Evolutionary conservation across 1,140 invertebrate genomes (phyloP).

Genomic region (Trichogramma pretiosum): DNA sequence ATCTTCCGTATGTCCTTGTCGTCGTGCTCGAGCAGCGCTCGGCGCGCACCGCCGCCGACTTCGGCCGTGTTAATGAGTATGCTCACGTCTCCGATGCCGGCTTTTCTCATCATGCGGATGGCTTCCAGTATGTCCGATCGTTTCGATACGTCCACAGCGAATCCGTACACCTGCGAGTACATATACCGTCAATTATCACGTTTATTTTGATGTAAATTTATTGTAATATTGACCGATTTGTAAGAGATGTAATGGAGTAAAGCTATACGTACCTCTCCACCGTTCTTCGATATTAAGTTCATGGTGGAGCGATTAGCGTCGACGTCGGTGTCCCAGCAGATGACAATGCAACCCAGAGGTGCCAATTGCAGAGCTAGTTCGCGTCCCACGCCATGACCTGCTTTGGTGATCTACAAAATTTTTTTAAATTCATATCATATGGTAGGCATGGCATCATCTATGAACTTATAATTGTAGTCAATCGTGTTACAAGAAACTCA

Average conservation of each 20-base stretch:
- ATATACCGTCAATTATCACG: too few relatives aligned
- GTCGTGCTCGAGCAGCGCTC: slow-evolving; percentile 23
- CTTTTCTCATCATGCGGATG: slow-evolving; percentile 28
- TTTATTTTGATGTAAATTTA: too few relatives aligned
- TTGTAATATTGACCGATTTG: too few relatives aligned
- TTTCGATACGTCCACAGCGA: slow-evolving; percentile 33
- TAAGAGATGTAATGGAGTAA: slow-evolving; percentile 1
- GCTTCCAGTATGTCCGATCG: slow-evolving; percentile 28
- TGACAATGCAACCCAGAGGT: slow-evolving; percentile 30
- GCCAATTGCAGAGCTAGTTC: slow-evolving; percentile 34
- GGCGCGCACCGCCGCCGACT: slow-evolving; percentile 25
- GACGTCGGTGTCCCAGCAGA: slow-evolving; percentile 34
- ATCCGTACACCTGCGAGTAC: slow-evolving; percentile 37
- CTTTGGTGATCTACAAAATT: slow-evolving; percentile 31
- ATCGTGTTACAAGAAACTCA: neutral
- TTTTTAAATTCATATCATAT: neutral
- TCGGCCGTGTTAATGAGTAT: slow-evolving; percentile 38
- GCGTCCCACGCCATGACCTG: slow-evolving; percentile 37
- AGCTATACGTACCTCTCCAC: slow-evolving; percentile 29
- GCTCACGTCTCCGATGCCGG: slow-evolving; percentile 28
- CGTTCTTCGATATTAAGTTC: slow-evolving; percentile 26
- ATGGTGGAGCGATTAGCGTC: slow-evolving; percentile 29
- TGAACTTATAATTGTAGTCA: neutral
- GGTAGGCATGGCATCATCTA: neutral
- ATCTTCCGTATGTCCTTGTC: slow-evolving; percentile 26